These are phyloP conservation scores for Cassiopea andromeda DNA, from an alignment of 30 jellyfish, hydroid and myxozoan species.

Conservation along the genomic window DNA sequence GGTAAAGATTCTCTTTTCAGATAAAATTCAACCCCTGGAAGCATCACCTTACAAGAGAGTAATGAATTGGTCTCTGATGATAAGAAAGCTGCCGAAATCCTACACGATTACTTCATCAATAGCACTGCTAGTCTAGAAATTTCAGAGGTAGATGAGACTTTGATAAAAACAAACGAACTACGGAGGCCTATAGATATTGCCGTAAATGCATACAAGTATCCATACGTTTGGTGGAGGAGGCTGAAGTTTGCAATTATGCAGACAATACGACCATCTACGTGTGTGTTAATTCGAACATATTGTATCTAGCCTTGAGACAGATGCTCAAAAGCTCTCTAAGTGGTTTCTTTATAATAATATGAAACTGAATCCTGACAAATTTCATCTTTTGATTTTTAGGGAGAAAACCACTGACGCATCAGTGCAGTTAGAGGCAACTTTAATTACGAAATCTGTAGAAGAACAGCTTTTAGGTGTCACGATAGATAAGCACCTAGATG, in stretches of 20 bases:
- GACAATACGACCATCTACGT: conserved; percentile 14
- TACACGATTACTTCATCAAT: background rate
- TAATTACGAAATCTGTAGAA: no score
- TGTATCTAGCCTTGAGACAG: conserved; percentile 16
- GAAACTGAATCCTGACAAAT: background rate
- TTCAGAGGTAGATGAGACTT: conserved; percentile 27
- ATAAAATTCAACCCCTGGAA: background rate
- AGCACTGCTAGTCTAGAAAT: conserved; percentile 17
- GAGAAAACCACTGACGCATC: conserved; percentile 1
- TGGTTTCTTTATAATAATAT: conserved; percentile 17
- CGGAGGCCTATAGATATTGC: conserved; percentile 41
- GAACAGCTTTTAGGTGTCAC: no score
- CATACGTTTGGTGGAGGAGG: conserved; percentile 5
- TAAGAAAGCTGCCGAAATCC: conserved; percentile 3
- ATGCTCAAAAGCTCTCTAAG: conserved; percentile 21
- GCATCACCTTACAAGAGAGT: background rate
- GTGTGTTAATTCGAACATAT: conserved; percentile 1
- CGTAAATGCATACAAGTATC: background rate
- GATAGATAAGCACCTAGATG: no score
- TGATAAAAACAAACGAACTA: conserved; percentile 2
- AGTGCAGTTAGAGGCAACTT: no score
- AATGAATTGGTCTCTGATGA: conserved; percentile 8
- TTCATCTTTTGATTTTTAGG: no score
- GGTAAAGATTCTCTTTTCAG: conserved; percentile 21
- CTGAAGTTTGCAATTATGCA: conserved; percentile 24